Evolutionary conservation across 2,113 vertebrate species (phyloP), one percentile per base, ranked within the genome.

Genomic region (Chloropsis cyanopogon): DNA sequence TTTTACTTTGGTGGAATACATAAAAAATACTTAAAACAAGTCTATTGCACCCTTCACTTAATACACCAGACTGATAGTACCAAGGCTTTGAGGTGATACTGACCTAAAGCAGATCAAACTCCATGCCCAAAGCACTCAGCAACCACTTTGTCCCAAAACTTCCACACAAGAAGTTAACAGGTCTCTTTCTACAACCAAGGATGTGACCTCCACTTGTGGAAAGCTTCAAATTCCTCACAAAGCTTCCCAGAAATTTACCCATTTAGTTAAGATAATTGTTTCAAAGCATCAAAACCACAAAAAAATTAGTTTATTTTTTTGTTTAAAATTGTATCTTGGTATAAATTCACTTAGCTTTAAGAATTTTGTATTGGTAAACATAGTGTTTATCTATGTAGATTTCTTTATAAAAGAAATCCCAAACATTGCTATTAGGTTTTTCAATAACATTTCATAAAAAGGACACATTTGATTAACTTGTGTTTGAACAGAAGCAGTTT

Each of bases 381-480:
- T 3, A 23, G 8, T 10, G 15, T 24, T 86, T n/a, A 47, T 16
- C 41, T n/a, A 31, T 5, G 6, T 41, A 68, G 7, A 50, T 54
- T 41, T 63, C 10, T 21, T 42, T 7, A 49, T 56, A 64, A 93
- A 41, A 49, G 4, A 25, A 76, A 72, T 52, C 39, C 4, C 4
- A 50, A 76, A 22, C 6, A 37, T 25, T 54, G 9, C 59, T 49
- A 1, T 29, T 29, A n/a, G 21, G 8, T 25, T 79, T 63, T 86
- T 29, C 1, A 60, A 29, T 72, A 83, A 54, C 10, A 68, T 2
- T 42, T 29, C 9, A 39, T 68, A 25, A 81, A 89, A 44, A 47
- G 5, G 6, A 25, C 14, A n/a, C 0, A 1, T 28, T n/a, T 84
- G 29, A 71, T 19, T 10, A 86, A 57, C 17, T n/a, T 7, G 0